Conservation (phyloP, 2,888 invertebrate genomes). For the Cheilosia scutellata region DNA sequence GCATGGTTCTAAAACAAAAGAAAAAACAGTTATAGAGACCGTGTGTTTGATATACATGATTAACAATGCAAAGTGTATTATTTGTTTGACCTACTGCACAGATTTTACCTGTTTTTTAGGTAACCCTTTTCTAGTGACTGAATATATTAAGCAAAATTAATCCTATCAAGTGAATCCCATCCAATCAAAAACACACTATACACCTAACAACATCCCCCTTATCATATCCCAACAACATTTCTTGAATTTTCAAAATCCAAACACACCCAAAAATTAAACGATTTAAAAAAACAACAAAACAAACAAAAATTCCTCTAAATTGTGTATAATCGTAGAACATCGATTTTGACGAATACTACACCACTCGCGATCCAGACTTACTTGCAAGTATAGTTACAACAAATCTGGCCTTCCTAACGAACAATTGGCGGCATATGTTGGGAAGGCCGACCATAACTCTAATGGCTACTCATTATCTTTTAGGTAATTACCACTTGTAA, state of each 20-base stretch:
- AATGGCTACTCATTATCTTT: conserved; percentile 92
- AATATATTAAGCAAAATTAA: neutral
- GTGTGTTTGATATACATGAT: no score
- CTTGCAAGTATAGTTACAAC: conserved; percentile 97
- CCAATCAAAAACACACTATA: neutral
- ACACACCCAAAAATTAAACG: neutral
- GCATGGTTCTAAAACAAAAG: neutral
- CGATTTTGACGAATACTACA: conserved; percentile 97
- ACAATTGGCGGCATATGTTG: conserved; percentile 98
- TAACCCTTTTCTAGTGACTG: neutral
- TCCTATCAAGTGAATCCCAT: neutral
- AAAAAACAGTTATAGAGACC: no score
- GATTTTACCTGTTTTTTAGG: neutral
- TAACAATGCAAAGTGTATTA: neutral
- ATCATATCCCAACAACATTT: neutral
- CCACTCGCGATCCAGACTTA: conserved; percentile 97
- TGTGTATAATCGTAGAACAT: conserved; percentile 87
- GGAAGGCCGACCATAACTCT: conserved; percentile 97
- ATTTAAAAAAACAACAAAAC: conserved; percentile 19
- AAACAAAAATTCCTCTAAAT: conserved; percentile 44
- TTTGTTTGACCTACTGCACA: neutral
- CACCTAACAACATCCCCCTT: neutral
- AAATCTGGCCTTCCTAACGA: conserved; percentile 97
- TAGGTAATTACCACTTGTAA: conserved; percentile 88
- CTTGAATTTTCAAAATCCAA: neutral